These are phyloP conservation scores for Platichthys stellatus DNA, from an alignment of 2,113 vertebrate genomes.

Conservation along the genomic window DNA sequence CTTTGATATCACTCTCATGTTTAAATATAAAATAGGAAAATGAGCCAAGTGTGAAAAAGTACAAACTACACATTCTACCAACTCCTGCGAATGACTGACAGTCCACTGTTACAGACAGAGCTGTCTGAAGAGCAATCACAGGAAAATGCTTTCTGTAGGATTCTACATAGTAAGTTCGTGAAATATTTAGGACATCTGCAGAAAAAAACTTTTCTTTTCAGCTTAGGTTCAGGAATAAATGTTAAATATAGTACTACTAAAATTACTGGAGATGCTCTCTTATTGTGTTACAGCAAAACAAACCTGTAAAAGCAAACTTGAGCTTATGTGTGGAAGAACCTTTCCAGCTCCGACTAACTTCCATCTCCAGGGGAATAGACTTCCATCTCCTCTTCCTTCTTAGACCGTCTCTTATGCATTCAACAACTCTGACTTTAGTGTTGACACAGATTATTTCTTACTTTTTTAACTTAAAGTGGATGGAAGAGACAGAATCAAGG, in stretches of 20 bases:
- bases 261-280: constrained; percentile 4
- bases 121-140: too few species aligned
- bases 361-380: constrained; percentile 8
- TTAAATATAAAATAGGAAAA: too few species aligned
- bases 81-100: too few species aligned
- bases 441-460: too few species aligned
- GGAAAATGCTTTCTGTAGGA: too few species aligned
- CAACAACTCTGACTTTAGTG: neutral
- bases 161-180: too few species aligned
- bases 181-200: neutral
- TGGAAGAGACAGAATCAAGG: neutral
- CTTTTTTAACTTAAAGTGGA: neutral
- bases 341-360: constrained; percentile 26
- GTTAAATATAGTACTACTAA: neutral
- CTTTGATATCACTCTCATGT: too few species aligned
- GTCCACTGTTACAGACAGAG: too few species aligned
- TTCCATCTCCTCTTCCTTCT: neutral
- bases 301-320: constrained; percentile 2
- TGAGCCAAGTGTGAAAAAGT: too few species aligned
- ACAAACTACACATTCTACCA: too few species aligned
- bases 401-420: constrained; percentile 4
- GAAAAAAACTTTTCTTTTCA: neutral
- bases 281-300: constrained; percentile 3
- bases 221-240: constrained; percentile 18
- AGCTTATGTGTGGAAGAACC: neutral